These are phyloP conservation scores for Philonicus albiceps DNA, from an alignment of 2,888 invertebrate species.

Conservation along the genomic window DNA sequence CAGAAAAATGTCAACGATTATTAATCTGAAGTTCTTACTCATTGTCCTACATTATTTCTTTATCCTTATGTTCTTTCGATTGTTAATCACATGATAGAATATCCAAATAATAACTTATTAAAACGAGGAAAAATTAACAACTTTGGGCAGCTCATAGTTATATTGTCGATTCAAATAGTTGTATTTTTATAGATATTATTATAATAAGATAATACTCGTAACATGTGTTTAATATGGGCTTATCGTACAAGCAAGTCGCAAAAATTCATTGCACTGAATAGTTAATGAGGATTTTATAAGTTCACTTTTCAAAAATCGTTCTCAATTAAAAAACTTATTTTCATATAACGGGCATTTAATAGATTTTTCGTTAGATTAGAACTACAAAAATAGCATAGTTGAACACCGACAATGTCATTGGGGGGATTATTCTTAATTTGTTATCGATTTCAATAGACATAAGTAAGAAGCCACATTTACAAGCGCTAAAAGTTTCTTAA, in stretches of 20 bases:
- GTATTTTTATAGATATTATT: too few relatives aligned
- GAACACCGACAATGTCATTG: neutral
- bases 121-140: too few relatives aligned
- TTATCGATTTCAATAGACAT: neutral
- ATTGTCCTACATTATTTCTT: too few relatives aligned
- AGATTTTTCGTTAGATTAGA: neutral
- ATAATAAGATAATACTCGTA: too few relatives aligned
- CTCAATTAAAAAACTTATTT: neutral
- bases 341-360: neutral
- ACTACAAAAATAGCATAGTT: neutral
- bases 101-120: too few relatives aligned
- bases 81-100: neutral
- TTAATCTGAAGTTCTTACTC: too few relatives aligned
- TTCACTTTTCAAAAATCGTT: neutral
- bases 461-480: conserved; percentile 38
- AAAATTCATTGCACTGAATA: neutral
- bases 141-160: too few relatives aligned
- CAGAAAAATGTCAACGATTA: neutral
- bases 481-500: conserved; percentile 34
- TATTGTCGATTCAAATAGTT: too few relatives aligned
- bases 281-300: neutral
- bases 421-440: neutral
- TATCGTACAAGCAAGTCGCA: neutral
- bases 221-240: too few relatives aligned
- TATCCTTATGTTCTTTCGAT: neutral